These are phyloP conservation scores for Cyclura pinguis DNA, from an alignment of 2,797 vertebrate species.

Conservation along the genomic window DNA sequence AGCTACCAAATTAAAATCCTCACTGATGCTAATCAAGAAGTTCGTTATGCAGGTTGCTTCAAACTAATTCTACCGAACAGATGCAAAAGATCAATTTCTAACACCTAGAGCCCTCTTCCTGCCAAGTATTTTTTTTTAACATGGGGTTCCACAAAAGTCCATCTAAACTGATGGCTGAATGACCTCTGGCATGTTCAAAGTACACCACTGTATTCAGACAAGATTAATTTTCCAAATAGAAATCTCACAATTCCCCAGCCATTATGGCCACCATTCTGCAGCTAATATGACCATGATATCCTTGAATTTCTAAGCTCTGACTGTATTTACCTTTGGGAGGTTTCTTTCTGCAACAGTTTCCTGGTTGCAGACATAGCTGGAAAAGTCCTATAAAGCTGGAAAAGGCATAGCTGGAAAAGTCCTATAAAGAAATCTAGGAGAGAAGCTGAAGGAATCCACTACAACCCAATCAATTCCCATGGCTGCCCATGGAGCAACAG, in stretches of 20 bases:
- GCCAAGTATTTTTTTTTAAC: constrained; percentile 39
- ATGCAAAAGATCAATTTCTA: constrained; percentile 29
- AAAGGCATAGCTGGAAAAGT: not conserved
- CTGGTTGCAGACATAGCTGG: not conserved
- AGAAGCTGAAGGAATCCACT: not conserved
- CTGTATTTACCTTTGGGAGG: not conserved
- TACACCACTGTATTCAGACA: not conserved
- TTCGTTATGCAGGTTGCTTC: constrained; percentile 14
- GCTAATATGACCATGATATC: too few species aligned
- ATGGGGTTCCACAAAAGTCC: not conserved
- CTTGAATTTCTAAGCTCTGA: too few species aligned
- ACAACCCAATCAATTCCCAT: not conserved
- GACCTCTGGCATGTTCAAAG: not conserved
- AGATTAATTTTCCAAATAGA: not conserved
- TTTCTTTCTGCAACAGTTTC: not conserved
- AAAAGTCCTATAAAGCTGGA: not conserved
- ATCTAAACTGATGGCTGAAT: too few species aligned
- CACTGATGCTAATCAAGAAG: not conserved
- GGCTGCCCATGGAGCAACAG: not conserved
- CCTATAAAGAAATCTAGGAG: not conserved
- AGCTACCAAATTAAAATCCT: constrained; percentile 39
- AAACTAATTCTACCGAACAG: constrained; percentile 28
- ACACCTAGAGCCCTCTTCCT: constrained; percentile 34
- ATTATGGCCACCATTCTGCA: too few species aligned
- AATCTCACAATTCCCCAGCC: too few species aligned